Percentiles rank a stretch among this genome's conserved stretches.
phyloP scores from a whole-genome alignment of 1,140 invertebrate genomes.

The Formica selysi region DNA sequence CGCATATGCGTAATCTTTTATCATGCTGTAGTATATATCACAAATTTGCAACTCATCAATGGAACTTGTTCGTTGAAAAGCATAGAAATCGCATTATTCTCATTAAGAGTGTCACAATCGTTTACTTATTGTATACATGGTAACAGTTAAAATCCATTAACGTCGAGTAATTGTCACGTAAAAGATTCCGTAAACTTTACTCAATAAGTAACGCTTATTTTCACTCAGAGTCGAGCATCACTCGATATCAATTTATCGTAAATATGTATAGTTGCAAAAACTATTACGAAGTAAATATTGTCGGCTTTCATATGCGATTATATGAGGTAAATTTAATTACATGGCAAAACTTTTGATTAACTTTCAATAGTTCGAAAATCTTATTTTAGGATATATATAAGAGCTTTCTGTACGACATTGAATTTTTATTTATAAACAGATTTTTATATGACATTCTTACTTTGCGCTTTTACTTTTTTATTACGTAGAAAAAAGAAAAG shows the following conservation, averaged over 20 bases:
- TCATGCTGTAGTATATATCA: neutral
- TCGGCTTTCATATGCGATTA: neutral
- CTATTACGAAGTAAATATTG: constrained; percentile 11
- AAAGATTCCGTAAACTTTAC: constrained; percentile 25
- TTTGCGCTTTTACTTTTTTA: neutral
- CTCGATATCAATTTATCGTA: constrained; percentile 26
- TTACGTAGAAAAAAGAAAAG: neutral
- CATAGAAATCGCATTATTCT: constrained; percentile 55
- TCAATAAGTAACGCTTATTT: constrained; percentile 4
- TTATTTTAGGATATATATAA: neutral
- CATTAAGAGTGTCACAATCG: constrained; percentile 31
- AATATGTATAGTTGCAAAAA: neutral
- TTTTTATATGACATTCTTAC: neutral
- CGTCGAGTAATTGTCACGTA: neutral
- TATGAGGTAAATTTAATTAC: neutral
- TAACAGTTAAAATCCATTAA: constrained; percentile 57
- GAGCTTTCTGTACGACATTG: neutral
- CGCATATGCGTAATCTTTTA: neutral
- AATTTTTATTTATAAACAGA: too few relatives aligned
- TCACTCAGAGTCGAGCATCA: neutral
- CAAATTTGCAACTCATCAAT: neutral
- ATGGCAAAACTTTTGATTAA: neutral
- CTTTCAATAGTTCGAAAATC: constrained; percentile 5
- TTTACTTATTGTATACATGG: constrained; percentile 24
- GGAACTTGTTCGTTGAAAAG: constrained; percentile 22